Evolutionary conservation across 2,797 vertebrate species (phyloP).

Genomic region (Cacajao melanocephalus): DNA sequence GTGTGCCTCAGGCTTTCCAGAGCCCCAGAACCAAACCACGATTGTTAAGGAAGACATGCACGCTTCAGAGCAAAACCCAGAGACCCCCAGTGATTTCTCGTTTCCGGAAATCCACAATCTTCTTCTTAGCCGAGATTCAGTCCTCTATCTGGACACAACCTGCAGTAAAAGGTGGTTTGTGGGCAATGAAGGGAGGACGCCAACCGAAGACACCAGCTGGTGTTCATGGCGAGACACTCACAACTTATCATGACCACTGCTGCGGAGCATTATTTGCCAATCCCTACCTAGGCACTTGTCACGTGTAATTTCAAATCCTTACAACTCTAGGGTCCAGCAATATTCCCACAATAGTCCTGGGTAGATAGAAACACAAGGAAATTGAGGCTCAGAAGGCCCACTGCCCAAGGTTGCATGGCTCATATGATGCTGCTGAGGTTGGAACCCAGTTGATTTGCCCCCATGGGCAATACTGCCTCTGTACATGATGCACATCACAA

Average conservation of each 20-base stretch:
- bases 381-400: background rate
- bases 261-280: background rate
- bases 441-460: background rate
- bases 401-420: fast-evolving
- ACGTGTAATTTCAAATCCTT: no score
- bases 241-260: fast-evolving
- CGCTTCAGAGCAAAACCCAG: background rate
- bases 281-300: background rate
- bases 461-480: fast-evolving
- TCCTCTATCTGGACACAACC: background rate
- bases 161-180: background rate
- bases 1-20: no score
- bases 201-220: no score
- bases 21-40: background rate
- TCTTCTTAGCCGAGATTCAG: background rate
- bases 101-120: background rate
- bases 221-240: fast-evolving
- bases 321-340: background rate
- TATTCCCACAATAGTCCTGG: fast-evolving
- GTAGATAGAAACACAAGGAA: fast-evolving
- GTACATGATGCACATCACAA: background rate
- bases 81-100: no score
- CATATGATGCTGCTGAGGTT: fast-evolving
- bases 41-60: background rate
- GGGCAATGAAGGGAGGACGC: fast-evolving